Base-by-base conservation (phyloP, 2,797 vertebrate species). In the Tragelaphus eurycerus region DNA sequence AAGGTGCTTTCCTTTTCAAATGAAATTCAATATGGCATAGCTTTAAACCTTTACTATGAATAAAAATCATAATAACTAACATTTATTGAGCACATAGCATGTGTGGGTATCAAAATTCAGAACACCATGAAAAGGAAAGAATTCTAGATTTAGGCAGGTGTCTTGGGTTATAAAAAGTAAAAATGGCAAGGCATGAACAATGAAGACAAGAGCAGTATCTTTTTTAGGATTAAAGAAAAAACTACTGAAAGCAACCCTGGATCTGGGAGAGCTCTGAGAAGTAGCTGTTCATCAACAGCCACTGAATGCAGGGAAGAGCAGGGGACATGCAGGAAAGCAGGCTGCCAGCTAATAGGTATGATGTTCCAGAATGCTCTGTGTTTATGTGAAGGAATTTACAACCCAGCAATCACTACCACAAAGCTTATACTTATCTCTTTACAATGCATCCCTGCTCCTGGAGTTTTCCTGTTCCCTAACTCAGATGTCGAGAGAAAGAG, bases 371-470 rank as follows among this genome's bases (percentile, higher is more conserved):
- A 92, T 15, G 62, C 71, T 90, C 64, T 85, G 25, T 85, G 93
- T 86, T 52, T 93, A 67, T 94, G 81, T 90, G 81, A 62, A 86
- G 94, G 94, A 97, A 97, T 98, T 96, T 95, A 74, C 89, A 86
- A 84, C 81, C 89, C 84, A 78, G 96, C 17, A 76, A 90, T 74
- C 86, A 95, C 91, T 89, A n/a, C 85, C 11, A 19, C 67, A 92
- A 48, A 86, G 76, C 86, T 86, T 93, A 76, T 84, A 87, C 90
- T 97, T 95, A 92, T 96, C 94, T 97, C 90, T 90, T 78, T 86
- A 87, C 93, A 84, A 17, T 15, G 19, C 1, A 0, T 2, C 52
- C 96, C 93, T 90, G 89, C 48, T 95, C 89, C 89, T 87, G 62
- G 92, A 46, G 38, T 59, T 82, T 90, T 60, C 97, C 48, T 34